phyloP scores from a whole-genome alignment of 2,888 invertebrate genomes.

The Ennomos quercinarius region DNA sequence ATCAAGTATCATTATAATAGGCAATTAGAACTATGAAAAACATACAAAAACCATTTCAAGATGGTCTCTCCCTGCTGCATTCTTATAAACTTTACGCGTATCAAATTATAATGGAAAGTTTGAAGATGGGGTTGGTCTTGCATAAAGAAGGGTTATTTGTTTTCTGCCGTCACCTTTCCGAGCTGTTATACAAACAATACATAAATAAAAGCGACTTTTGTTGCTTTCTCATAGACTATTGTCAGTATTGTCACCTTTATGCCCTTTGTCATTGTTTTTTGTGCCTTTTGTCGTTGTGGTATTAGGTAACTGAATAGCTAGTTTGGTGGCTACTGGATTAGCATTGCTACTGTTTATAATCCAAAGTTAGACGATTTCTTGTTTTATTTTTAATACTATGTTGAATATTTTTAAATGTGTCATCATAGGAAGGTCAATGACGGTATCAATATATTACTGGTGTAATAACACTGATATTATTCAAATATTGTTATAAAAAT shows the following conservation, averaged over 20 bases:
- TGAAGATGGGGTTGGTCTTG: slow-evolving; percentile 66
- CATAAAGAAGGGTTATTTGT: slow-evolving; percentile 74
- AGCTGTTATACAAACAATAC: slow-evolving; percentile 80
- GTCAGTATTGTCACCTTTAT: slow-evolving; percentile 78
- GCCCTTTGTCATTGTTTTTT: slow-evolving; percentile 68
- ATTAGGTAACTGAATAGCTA: slow-evolving; percentile 64
- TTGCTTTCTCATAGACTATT: slow-evolving; percentile 73
- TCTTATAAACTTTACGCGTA: slow-evolving; percentile 20
- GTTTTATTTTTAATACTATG: not conserved
- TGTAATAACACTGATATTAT: too few relatives aligned
- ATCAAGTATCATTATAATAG: slow-evolving; percentile 83
- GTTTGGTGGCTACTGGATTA: slow-evolving; percentile 46
- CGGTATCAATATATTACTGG: too few relatives aligned
- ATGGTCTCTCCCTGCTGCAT: slow-evolving; percentile 25
- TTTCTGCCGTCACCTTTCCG: slow-evolving; percentile 77
- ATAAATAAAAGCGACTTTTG: slow-evolving; percentile 76
- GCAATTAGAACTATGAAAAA: slow-evolving; percentile 79
- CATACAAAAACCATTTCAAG: slow-evolving; percentile 40
- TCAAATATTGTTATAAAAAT: too few relatives aligned
- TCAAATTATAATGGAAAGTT: slow-evolving; percentile 48
- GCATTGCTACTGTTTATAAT: slow-evolving; percentile 1
- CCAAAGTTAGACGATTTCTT: not conserved
- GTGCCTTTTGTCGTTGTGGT: slow-evolving; percentile 51
- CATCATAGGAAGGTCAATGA: too few relatives aligned
- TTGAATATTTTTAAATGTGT: too few relatives aligned